Base-by-base conservation (phyloP, 1,140 invertebrate species). In the Anthonomus grandis region DNA sequence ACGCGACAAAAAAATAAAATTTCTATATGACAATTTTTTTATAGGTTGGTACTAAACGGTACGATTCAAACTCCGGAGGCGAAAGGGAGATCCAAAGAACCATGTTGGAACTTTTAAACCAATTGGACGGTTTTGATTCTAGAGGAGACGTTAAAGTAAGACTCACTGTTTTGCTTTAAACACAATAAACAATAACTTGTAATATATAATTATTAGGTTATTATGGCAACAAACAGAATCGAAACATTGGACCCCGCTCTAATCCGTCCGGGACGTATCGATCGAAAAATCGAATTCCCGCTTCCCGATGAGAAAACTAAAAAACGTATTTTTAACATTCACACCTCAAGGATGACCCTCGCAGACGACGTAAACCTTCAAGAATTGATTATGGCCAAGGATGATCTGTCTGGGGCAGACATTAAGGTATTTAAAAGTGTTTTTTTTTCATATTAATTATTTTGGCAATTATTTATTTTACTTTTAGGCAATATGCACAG, bases 161-260 rank as follows among this genome's bases (percentile, higher is more conserved):
- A n/a, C 8, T 45, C 10, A 34, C 10, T 34, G 10, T 12, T 12
- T 41, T 8, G 21, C 42, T 22, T 19, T 8, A 6, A 45, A 22
- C 3, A 19, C 15, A 45, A 15, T 15, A 45, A 45, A 19, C 2
- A 22, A 22, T 22, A 45, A n/a, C 15, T 9, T 45, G 38, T 45
- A 41, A 41, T 2, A 41, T 41, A 5, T 39, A n/a, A 21, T 19
- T 45, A 10, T 48, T 74, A 93, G 87, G 95, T 98, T 36, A 91
- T 99, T 21, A 99, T 99, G 97, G 97, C 97, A 10, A 99, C 97
- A 27, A 99, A 99, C 76, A 83, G 97, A 68, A 99, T 99, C 74
- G 97, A 99, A 78, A 99, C 97, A 4, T 77, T 99, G 31, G 97
- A 99, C 79, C 97, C 97, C 31, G 97, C 97, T 31, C 79, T 99